Evolutionary conservation across 2,113 vertebrate species (phyloP).

Genomic region (Syrrhaptes paradoxus): DNA sequence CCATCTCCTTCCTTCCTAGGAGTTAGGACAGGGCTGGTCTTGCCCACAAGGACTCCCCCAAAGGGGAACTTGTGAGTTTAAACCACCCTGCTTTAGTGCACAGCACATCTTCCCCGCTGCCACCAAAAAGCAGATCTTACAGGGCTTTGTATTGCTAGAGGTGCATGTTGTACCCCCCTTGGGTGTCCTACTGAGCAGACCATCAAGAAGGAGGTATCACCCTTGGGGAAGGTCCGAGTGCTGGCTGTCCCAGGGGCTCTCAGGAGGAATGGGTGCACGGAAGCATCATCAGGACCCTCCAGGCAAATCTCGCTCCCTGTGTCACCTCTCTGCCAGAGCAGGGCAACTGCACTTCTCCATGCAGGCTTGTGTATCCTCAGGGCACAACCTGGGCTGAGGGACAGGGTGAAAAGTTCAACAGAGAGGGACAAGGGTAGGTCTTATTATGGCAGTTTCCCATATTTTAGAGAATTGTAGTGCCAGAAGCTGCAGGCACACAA

Average conservation of each 20-base stretch:
- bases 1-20: not conserved
- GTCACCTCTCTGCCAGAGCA: not conserved
- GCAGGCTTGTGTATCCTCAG: not conserved
- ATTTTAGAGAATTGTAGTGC: not conserved
- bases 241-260: not conserved
- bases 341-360: not conserved
- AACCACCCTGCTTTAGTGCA: not conserved
- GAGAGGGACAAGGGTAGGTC: not conserved
- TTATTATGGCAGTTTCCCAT: not conserved
- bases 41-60: not conserved
- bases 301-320: not conserved
- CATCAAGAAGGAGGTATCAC: not conserved
- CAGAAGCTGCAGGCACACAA: not conserved
- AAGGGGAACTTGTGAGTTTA: not conserved
- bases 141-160: not conserved
- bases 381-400: not conserved
- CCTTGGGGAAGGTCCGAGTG: not conserved
- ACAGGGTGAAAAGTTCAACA: not conserved
- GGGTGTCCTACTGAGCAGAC: not conserved
- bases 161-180: not conserved
- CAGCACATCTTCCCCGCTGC: accelerated
- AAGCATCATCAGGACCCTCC: not conserved
- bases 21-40: not conserved
- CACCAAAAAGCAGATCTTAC: not conserved
- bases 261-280: not conserved